Evolutionary conservation across 1,140 invertebrate species (phyloP).

Genomic region (Mactra quadrangularis): DNA sequence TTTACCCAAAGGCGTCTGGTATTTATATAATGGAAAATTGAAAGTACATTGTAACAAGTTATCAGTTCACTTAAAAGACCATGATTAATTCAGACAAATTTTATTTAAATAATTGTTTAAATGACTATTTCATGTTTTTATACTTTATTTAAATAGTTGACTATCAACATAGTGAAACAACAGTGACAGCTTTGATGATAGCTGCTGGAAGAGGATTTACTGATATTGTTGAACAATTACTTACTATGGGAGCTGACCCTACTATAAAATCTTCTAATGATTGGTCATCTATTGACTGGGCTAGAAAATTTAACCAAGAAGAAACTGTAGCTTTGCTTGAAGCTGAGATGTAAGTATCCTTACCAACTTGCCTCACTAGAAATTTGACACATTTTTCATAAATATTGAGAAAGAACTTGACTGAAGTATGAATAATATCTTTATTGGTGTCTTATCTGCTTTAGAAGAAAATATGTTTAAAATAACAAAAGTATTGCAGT

Average conservation of each 20-base stretch:
- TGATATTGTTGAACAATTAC: constrained; percentile 88
- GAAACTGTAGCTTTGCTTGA: constrained; percentile 86
- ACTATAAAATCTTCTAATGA: constrained; percentile 88
- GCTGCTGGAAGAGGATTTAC: constrained; percentile 88
- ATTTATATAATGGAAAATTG: too few relatives aligned
- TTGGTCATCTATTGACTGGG: constrained; percentile 90
- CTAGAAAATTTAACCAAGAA: constrained; percentile 86
- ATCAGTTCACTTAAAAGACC: too few relatives aligned
- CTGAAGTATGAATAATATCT: too few relatives aligned
- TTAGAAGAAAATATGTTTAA: neutral
- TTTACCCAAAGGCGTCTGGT: too few relatives aligned
- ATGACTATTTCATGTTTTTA: neutral
- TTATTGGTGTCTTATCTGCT: neutral
- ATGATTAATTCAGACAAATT: too few relatives aligned
- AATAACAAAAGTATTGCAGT: too few relatives aligned
- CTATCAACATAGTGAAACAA: constrained; percentile 88
- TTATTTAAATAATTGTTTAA: neutral
- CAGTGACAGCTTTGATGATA: constrained; percentile 90
- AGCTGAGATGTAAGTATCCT: constrained; percentile 78
- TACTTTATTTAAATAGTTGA: constrained; percentile 77
- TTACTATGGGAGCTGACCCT: constrained; percentile 89
- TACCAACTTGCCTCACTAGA: neutral
- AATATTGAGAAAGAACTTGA: neutral
- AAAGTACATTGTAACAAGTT: too few relatives aligned
- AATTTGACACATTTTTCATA: constrained; percentile 1